These are phyloP conservation scores for Limosa lapponica DNA, from an alignment of 2,797 vertebrate species.

Conservation along the genomic window DNA sequence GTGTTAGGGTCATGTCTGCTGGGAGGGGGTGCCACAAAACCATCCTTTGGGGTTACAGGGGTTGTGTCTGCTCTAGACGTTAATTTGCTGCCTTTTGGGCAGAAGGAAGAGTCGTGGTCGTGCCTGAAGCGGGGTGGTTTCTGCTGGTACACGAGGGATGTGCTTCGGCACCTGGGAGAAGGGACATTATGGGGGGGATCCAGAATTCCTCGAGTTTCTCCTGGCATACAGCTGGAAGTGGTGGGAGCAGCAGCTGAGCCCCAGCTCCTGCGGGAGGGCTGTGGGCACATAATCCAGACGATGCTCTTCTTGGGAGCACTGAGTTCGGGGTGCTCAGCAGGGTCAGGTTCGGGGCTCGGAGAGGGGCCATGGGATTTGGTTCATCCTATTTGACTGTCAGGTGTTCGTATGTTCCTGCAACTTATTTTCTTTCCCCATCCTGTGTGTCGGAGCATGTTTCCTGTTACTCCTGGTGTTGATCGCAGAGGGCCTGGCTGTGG, in stretches of 20 bases:
- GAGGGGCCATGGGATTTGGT: neutral
- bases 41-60: accelerated
- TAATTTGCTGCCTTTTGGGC: accelerated
- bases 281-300: neutral
- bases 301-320: neutral
- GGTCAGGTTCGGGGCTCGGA: neutral
- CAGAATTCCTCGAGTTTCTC: neutral
- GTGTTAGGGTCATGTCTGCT: accelerated
- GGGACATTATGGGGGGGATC: accelerated
- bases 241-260: neutral
- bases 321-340: neutral
- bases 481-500: neutral
- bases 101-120: accelerated
- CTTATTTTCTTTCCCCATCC: neutral
- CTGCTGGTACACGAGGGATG: accelerated
- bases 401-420: neutral
- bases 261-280: neutral
- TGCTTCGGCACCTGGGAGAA: neutral
- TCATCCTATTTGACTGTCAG: neutral
- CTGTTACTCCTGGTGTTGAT: neutral
- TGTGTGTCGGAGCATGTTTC: neutral
- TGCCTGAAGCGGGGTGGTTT: neutral
- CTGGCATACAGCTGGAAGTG: accelerated
- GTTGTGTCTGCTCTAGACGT: accelerated
- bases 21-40: accelerated